phyloP scores from a whole-genome alignment of 1,140 invertebrate species.

The Habropoda laboriosa region DNA sequence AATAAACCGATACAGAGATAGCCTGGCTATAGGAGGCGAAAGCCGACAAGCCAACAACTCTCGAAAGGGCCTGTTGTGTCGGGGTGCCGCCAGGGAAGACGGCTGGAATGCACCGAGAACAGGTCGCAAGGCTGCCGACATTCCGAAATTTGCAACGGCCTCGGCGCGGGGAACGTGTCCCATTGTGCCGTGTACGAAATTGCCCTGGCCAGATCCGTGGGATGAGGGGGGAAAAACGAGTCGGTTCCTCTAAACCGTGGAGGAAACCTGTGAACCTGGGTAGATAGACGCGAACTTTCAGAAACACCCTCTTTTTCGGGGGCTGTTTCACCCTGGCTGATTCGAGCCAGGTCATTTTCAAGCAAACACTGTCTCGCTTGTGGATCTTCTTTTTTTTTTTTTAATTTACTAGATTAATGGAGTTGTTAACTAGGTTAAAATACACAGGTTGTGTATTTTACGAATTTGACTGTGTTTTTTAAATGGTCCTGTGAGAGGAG shows the following conservation, averaged over 20 bases:
- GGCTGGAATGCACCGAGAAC: conserved; percentile 74
- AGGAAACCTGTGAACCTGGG: no score
- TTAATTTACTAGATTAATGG: no score
- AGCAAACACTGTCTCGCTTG: no score
- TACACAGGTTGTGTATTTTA: no score
- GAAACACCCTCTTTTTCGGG: no score
- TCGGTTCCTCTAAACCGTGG: not conserved
- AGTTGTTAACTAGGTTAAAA: no score
- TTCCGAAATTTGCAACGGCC: conserved; percentile 77
- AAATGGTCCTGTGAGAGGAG: no score
- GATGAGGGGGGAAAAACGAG: not conserved
- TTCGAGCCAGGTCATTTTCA: no score
- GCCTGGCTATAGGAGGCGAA: conserved; percentile 60
- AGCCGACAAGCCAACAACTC: conserved; percentile 66
- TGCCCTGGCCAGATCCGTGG: not conserved
- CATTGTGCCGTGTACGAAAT: conserved; percentile 38
- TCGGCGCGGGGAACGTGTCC: conserved; percentile 32
- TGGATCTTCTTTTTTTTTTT: no score
- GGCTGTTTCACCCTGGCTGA: no score
- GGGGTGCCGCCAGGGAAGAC: conserved; percentile 52
- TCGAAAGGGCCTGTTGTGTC: conserved; percentile 57
- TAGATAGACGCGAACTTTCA: no score
- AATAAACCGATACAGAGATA: conserved; percentile 66
- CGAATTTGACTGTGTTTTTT: no score
- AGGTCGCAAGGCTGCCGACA: conserved; percentile 76